These are phyloP conservation scores for Onchidella celtica DNA, from an alignment of 2,888 invertebrate genomes.

Conservation along the genomic window DNA sequence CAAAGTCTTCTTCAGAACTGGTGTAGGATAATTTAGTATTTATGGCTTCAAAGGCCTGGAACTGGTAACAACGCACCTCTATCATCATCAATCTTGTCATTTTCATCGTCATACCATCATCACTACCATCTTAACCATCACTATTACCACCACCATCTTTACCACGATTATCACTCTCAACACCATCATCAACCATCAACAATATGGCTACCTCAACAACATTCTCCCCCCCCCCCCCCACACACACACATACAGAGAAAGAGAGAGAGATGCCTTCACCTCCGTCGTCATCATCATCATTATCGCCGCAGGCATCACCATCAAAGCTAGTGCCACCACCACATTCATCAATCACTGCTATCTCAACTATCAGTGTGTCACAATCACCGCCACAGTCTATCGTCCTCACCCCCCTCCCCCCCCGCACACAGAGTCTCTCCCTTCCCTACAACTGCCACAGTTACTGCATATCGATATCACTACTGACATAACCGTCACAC, in stretches of 20 bases:
- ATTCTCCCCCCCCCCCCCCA: not conserved
- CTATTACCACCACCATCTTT: conserved; percentile 1
- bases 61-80: no score
- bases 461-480: not conserved
- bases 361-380: not conserved
- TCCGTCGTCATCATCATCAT: not conserved
- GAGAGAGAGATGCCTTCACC: not conserved
- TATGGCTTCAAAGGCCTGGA: no score
- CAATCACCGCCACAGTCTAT: not conserved
- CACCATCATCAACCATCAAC: not conserved
- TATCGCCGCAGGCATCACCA: not conserved
- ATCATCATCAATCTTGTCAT: no score
- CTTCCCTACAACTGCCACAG: no score
- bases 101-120: no score
- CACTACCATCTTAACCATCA: no score
- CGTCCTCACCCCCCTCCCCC: not conserved
- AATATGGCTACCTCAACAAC: not conserved
- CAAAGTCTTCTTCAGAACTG: no score
- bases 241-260: no score
- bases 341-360: not conserved
- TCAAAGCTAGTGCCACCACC: not conserved
- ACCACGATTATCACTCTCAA: not conserved
- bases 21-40: no score
- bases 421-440: no score
- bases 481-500: not conserved